Evolutionary conservation across 1,140 invertebrate species (phyloP).

Genomic region (Temnothorax nylanderi): DNA sequence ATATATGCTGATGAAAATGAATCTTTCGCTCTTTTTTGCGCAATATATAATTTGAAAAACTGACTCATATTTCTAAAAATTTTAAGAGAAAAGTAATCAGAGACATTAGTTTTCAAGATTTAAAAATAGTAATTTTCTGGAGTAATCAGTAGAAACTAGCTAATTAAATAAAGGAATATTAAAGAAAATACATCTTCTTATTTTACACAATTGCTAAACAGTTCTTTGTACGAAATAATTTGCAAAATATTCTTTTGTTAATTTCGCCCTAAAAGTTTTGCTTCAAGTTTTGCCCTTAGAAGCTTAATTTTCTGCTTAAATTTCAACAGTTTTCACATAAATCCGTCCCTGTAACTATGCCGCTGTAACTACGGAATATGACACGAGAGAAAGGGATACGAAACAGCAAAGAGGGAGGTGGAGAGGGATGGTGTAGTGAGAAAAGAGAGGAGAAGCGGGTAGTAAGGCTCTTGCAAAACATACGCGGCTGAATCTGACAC

Average conservation of each 20-base stretch:
- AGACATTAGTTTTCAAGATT: not conserved
- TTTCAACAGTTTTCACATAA: not conserved
- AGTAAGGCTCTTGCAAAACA: constrained; percentile 73
- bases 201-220: not conserved
- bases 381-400: constrained; percentile 53
- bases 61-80: not conserved
- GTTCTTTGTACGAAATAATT: not conserved
- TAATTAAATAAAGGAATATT: not conserved
- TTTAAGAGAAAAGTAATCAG: not conserved
- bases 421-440: constrained; percentile 18
- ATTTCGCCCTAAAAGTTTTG: not conserved
- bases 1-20: not conserved
- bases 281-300: not conserved
- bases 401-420: constrained; percentile 48
- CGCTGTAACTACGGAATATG: constrained; percentile 35
- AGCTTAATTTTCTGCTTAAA: constrained; percentile 11
- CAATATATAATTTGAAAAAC: constrained; percentile 5
- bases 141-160: not conserved
- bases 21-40: not conserved
- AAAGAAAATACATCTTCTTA: not conserved
- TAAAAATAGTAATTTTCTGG: not conserved
- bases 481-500: constrained; percentile 75
- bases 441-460: constrained; percentile 66
- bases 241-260: not conserved
- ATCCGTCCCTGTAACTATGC: constrained; percentile 41